These are phyloP conservation scores for Temnothorax ravouxi DNA, from an alignment of 2,888 invertebrate species.

Conservation along the genomic window DNA sequence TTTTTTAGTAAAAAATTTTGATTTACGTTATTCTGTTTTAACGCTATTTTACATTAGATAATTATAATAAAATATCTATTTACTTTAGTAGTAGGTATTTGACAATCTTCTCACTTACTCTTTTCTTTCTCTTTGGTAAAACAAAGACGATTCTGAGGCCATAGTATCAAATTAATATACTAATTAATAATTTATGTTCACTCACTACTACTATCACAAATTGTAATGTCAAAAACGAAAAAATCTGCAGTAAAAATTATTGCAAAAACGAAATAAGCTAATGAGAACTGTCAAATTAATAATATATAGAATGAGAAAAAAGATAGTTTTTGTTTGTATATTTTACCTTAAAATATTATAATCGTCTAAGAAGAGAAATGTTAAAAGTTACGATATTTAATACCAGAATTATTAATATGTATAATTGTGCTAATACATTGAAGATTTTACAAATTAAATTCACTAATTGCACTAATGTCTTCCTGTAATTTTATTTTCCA, in stretches of 20 bases:
- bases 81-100: neutral
- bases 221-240: too few relatives aligned
- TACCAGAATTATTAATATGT: too few relatives aligned
- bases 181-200: neutral
- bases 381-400: too few relatives aligned
- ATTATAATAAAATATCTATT: neutral
- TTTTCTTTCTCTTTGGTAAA: neutral
- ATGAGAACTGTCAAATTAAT: too few relatives aligned
- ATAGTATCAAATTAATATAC: neutral
- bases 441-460: neutral
- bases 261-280: too few relatives aligned
- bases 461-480: neutral
- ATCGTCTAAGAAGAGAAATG: too few relatives aligned
- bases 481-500: neutral
- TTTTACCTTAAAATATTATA: neutral
- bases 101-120: neutral
- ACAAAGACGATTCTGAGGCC: too few relatives aligned
- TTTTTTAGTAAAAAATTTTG: neutral
- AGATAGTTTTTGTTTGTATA: neutral
- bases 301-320: too few relatives aligned
- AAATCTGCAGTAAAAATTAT: too few relatives aligned
- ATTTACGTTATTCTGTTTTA: neutral
- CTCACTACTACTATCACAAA: too few relatives aligned
- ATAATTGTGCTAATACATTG: too few relatives aligned
- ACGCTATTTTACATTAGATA: neutral